phyloP scores from a whole-genome alignment of 2,888 invertebrate species.

The Thymelicus acteon region DNA sequence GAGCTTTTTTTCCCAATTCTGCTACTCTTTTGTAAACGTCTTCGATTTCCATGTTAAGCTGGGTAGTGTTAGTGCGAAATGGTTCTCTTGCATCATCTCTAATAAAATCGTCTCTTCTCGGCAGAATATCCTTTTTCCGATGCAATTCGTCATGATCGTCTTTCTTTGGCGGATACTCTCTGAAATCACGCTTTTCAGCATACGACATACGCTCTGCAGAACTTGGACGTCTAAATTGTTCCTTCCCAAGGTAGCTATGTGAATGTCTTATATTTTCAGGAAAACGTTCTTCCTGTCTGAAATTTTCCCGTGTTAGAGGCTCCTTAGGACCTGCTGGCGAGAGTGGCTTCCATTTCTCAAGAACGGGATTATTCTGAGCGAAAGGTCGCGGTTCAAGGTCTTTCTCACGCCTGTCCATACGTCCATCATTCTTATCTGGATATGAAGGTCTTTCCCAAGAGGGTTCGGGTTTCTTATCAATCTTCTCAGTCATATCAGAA shows the following conservation, averaged over 20 bases:
- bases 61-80: slow-evolving; percentile 32
- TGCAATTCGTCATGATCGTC: slow-evolving; percentile 32
- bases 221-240: slow-evolving; percentile 31
- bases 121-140: slow-evolving; percentile 14
- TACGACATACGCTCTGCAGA: slow-evolving; percentile 49
- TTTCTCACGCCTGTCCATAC: slow-evolving; percentile 33
- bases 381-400: slow-evolving; percentile 1
- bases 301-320: slow-evolving; percentile 21
- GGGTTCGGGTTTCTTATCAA: slow-evolving; percentile 41
- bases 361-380: not conserved
- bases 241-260: slow-evolving; percentile 38
- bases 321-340: slow-evolving; percentile 37
- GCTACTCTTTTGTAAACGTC: slow-evolving; percentile 67
- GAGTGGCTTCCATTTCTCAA: slow-evolving; percentile 40
- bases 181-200: slow-evolving; percentile 47
- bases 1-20: slow-evolving; percentile 67
- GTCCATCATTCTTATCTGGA: slow-evolving; percentile 40
- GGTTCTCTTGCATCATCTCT: slow-evolving; percentile 10
- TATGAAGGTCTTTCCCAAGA: slow-evolving; percentile 46
- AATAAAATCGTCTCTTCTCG: slow-evolving; percentile 29
- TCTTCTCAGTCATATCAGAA: slow-evolving; percentile 45
- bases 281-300: slow-evolving; percentile 35
- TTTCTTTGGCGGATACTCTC: slow-evolving; percentile 40
- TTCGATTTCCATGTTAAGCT: slow-evolving; percentile 67
- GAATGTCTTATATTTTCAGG: slow-evolving; percentile 35